Conservation (phyloP, 2,888 invertebrate genomes). For the Trachelus tabidus region DNA sequence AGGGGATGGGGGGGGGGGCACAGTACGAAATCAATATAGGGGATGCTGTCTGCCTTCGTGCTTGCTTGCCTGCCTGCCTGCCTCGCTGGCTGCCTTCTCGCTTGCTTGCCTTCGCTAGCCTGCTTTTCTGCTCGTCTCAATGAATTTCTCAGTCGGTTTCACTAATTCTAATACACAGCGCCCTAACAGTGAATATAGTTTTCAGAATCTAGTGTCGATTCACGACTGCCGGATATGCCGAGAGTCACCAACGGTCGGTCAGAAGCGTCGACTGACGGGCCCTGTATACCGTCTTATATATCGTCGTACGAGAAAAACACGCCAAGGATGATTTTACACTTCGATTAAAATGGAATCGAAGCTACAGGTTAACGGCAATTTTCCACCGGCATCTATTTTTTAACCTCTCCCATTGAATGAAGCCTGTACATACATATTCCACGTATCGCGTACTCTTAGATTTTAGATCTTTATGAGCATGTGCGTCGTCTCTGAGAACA, state of each 20-base stretch:
- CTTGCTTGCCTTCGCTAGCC: conserved; percentile 2
- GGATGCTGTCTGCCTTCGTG: conserved; percentile 29
- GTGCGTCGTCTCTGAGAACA: not conserved
- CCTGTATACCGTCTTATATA: not conserved
- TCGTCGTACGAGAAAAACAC: not conserved
- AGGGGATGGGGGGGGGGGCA: conserved; percentile 10
- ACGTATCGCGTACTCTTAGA: not conserved
- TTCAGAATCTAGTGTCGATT: not conserved
- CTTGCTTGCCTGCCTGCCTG: conserved; percentile 17
- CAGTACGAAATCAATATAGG: conserved; percentile 36
- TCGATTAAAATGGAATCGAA: not conserved
- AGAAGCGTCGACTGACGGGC: not conserved
- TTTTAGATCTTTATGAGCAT: not conserved
- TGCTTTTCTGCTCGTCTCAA: conserved; percentile 6
- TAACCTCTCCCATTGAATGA: not conserved
- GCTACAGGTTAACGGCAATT: not conserved
- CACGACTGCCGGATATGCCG: not conserved
- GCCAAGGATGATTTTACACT: not conserved
- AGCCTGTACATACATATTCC: not conserved
- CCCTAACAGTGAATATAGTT: not conserved
- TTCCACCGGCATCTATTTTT: not conserved
- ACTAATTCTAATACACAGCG: not conserved
- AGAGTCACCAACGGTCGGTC: not conserved
- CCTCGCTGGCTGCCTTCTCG: conserved; percentile 11
- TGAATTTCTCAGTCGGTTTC: conserved; percentile 4